Conservation (phyloP, 2,113 vertebrate genomes). For the Apaloderma vittatum region DNA sequence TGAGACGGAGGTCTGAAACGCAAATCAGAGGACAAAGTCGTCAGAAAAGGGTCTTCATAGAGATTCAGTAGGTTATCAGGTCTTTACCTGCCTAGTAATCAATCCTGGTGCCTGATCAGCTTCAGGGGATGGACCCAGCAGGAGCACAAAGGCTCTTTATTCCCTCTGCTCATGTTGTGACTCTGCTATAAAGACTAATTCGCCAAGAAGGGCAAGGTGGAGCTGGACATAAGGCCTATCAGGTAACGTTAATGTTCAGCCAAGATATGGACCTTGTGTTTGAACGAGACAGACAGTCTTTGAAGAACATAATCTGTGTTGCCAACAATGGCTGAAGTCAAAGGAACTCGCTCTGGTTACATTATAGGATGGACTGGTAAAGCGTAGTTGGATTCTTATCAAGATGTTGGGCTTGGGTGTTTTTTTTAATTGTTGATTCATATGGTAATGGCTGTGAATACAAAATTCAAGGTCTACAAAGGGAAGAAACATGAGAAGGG, state of each 20-base stretch:
- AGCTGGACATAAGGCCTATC: slow-evolving; percentile 76
- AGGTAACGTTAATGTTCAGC: slow-evolving; percentile 76
- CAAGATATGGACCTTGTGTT: slow-evolving; percentile 72
- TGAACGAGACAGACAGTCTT: slow-evolving; percentile 72
- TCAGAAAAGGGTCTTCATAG: slow-evolving; percentile 19
- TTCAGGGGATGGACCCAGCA: slow-evolving; percentile 56
- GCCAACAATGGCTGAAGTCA: slow-evolving; percentile 73
- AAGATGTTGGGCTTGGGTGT: slow-evolving; percentile 7
- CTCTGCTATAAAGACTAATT: slow-evolving; percentile 40
- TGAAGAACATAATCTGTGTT: slow-evolving; percentile 74
- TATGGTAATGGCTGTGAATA: slow-evolving; percentile 70
- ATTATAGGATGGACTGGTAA: slow-evolving; percentile 62
- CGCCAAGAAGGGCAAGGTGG: slow-evolving; percentile 48
- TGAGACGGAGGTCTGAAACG: neutral
- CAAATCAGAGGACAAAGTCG: neutral
- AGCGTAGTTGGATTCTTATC: slow-evolving; percentile 69
- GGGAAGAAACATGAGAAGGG: slow-evolving; percentile 26
- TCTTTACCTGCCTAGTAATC: slow-evolving; percentile 61
- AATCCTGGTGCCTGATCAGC: slow-evolving; percentile 63
- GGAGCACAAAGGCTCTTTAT: slow-evolving; percentile 77
- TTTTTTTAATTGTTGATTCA: slow-evolving; percentile 59
- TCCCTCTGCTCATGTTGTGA: neutral
- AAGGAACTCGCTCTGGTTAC: slow-evolving; percentile 72
- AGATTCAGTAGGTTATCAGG: slow-evolving; percentile 62
- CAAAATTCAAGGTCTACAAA: slow-evolving; percentile 64